Evolutionary conservation across 1,140 invertebrate genomes (phyloP).

Genomic region (Caenorhabditis latens): DNA sequence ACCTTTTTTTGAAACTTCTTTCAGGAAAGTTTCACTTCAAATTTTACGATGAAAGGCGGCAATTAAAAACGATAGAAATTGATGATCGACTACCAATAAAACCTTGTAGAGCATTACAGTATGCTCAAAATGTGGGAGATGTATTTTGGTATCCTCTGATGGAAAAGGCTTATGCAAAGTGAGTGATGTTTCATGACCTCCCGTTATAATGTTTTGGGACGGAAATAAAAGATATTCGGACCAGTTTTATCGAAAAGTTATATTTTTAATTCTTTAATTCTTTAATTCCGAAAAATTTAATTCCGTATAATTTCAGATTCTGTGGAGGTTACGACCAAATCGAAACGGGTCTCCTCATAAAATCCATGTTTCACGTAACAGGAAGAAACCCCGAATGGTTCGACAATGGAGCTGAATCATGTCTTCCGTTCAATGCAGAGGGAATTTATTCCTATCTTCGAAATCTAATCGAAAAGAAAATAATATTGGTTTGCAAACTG

Average conservation of each 20-base stretch:
- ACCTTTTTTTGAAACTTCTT: background rate
- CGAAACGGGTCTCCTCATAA: background rate
- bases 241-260: too few relatives aligned
- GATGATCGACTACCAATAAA: background rate
- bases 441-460: background rate
- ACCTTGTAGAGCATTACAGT: background rate
- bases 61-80: background rate
- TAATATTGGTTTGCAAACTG: background rate
- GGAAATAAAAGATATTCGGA: too few relatives aligned
- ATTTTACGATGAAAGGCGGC: background rate
- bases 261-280: too few relatives aligned
- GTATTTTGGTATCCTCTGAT: constrained; percentile 3
- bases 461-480: background rate
- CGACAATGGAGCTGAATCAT: background rate
- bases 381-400: background rate
- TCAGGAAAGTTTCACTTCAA: constrained; percentile 17
- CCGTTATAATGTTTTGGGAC: too few relatives aligned
- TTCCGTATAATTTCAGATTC: background rate
- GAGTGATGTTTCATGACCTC: background rate
- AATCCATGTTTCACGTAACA: background rate
- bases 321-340: background rate
- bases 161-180: background rate
- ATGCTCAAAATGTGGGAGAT: background rate
- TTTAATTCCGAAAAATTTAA: background rate
- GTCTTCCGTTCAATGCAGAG: background rate